Percentiles rank a stretch among this genome's conserved stretches.
Conservation (phyloP, 2,888 invertebrate species). For the Hyposoter didymator region DNA sequence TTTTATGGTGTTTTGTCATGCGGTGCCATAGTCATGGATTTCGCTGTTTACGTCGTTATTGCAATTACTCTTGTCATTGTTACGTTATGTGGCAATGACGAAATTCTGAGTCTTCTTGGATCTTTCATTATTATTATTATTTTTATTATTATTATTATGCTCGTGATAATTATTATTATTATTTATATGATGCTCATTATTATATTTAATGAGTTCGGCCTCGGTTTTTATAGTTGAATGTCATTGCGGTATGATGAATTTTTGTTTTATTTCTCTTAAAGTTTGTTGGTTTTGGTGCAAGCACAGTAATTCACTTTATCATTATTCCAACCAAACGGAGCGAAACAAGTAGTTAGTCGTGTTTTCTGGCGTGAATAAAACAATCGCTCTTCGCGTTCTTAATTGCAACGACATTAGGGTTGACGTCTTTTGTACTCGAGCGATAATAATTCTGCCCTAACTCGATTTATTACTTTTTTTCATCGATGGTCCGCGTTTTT, state of each 20-base stretch:
- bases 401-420: constrained; percentile 6
- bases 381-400: background rate
- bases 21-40: no score
- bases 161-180: background rate
- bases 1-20: no score
- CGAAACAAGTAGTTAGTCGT: constrained; percentile 7
- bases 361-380: constrained; percentile 8
- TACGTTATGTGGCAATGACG: no score
- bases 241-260: background rate
- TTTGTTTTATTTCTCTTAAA: background rate
- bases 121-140: background rate
- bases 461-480: constrained; percentile 25
- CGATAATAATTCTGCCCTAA: constrained; percentile 9
- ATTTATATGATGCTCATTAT: background rate
- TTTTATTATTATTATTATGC: background rate
- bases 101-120: background rate
- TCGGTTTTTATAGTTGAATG: background rate
- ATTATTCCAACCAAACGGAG: constrained; percentile 18
- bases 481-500: constrained; percentile 1
- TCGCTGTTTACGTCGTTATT: no score
- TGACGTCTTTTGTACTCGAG: background rate
- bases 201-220: background rate
- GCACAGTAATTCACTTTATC: background rate
- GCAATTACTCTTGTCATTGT: no score
- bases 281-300: background rate